Conservation (phyloP, 2,797 vertebrate genomes). For the Hydrolagus colliei region DNA sequence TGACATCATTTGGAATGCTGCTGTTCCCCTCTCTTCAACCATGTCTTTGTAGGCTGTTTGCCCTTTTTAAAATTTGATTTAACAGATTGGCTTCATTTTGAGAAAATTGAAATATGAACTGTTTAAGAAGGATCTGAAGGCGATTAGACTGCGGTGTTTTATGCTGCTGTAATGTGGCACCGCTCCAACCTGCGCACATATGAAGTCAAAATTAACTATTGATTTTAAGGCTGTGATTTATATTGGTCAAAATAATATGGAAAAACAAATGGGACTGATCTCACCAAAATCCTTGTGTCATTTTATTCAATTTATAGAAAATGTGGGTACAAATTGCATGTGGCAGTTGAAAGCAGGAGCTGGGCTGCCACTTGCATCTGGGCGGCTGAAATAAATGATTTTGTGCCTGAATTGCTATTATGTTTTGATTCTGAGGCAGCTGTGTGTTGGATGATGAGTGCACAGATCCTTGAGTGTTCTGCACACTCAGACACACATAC, state of each 20-base stretch:
- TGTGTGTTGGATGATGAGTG: neutral
- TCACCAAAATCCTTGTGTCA: neutral
- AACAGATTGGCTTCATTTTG: neutral
- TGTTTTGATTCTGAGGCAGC: neutral
- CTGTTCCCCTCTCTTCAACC: neutral
- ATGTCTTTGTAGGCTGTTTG: too few species aligned
- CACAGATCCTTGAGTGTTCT: neutral
- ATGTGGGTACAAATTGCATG: constrained; percentile 23
- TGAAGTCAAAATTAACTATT: constrained; percentile 51
- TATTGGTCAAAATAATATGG: constrained; percentile 18
- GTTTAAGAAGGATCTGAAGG: neutral
- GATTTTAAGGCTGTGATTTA: constrained; percentile 43
- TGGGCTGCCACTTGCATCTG: neutral
- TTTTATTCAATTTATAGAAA: constrained; percentile 24
- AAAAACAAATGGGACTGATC: neutral
- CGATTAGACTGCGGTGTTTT: constrained; percentile 1
- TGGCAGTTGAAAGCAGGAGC: neutral
- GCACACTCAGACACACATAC: neutral
- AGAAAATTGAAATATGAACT: constrained; percentile 28
- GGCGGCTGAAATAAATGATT: neutral
- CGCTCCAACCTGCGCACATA: constrained; percentile 41
- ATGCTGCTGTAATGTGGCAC: neutral
- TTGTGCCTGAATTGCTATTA: neutral
- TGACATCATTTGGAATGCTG: neutral
- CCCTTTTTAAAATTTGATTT: neutral